Evolutionary conservation across 2,797 vertebrate species (phyloP).

Genomic region (Spea hammondii): DNA sequence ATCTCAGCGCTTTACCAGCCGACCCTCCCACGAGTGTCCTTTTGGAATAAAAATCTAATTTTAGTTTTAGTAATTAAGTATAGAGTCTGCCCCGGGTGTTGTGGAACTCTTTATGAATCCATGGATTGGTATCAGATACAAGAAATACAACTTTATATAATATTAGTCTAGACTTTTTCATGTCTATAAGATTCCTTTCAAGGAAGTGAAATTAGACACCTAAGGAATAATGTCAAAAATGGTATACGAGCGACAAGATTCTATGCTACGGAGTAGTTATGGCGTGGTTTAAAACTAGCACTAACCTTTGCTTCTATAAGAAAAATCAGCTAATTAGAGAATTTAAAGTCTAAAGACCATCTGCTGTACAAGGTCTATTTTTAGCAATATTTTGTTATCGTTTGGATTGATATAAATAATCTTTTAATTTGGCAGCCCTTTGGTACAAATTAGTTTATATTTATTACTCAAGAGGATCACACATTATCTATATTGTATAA

Average conservation of each 20-base stretch:
- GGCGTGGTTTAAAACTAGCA: background rate
- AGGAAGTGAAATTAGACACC: no score
- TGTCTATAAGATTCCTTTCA: no score
- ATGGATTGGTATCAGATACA: constrained; percentile 9
- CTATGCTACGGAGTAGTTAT: background rate
- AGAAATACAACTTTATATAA: background rate
- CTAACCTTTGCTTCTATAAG: background rate
- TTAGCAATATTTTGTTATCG: constrained; percentile 14
- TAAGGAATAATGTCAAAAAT: no score
- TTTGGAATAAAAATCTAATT: background rate
- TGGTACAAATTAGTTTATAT: background rate
- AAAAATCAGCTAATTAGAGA: constrained; percentile 2
- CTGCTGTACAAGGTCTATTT: constrained; percentile 17
- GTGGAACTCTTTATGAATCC: constrained; percentile 1
- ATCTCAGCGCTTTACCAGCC: no score
- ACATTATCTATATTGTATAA: background rate
- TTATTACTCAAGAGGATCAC: constrained; percentile 14
- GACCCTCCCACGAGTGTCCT: background rate
- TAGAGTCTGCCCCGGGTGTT: constrained; percentile 3
- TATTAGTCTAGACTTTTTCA: no score
- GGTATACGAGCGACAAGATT: no score
- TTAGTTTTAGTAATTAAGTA: constrained; percentile 37
- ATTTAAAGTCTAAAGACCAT: constrained; percentile 32
- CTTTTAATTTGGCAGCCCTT: constrained; percentile 9
- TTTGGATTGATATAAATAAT: constrained; percentile 19